These are phyloP conservation scores for Epicampocera succincta DNA, from an alignment of 2,888 invertebrate genomes.

Conservation along the genomic window DNA sequence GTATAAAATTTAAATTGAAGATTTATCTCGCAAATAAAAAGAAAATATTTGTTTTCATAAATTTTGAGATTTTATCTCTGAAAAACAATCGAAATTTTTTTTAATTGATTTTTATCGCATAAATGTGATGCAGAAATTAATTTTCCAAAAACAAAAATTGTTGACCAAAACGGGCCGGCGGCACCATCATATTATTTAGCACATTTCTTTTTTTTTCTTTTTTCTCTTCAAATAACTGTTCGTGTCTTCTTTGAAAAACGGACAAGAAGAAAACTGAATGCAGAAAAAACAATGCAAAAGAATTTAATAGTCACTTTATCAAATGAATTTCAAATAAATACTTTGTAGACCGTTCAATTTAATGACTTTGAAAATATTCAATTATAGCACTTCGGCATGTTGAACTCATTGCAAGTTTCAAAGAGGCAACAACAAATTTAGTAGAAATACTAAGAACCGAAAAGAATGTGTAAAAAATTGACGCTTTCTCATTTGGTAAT, in stretches of 20 bases:
- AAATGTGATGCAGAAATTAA: constrained; percentile 8
- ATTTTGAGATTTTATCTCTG: not conserved
- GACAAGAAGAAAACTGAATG: not conserved
- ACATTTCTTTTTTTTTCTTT: constrained; percentile 7
- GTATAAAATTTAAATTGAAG: constrained; percentile 15
- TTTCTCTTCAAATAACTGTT: not conserved
- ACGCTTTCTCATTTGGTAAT: constrained; percentile 48
- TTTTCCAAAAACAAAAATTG: not conserved
- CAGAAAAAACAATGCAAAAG: not conserved
- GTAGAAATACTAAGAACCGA: constrained; percentile 18
- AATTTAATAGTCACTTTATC: constrained; percentile 52
- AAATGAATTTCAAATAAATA: constrained; percentile 47
- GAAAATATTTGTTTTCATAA: constrained; percentile 26
- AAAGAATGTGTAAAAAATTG: not conserved
- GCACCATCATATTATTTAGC: constrained; percentile 8
- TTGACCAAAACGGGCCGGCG: constrained; percentile 7
- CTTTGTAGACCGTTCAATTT: constrained; percentile 50
- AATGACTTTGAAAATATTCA: constrained; percentile 55
- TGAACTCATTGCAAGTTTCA: constrained; percentile 14
- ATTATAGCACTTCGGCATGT: constrained; percentile 56
- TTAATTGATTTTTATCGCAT: constrained; percentile 51
- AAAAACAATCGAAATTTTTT: constrained; percentile 14
- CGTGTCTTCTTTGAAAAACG: constrained; percentile 7
- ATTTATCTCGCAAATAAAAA: constrained; percentile 8
- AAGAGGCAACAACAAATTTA: constrained; percentile 14